Base-by-base conservation (phyloP, 2,113 vertebrate species). In the Caracal caracal region DNA sequence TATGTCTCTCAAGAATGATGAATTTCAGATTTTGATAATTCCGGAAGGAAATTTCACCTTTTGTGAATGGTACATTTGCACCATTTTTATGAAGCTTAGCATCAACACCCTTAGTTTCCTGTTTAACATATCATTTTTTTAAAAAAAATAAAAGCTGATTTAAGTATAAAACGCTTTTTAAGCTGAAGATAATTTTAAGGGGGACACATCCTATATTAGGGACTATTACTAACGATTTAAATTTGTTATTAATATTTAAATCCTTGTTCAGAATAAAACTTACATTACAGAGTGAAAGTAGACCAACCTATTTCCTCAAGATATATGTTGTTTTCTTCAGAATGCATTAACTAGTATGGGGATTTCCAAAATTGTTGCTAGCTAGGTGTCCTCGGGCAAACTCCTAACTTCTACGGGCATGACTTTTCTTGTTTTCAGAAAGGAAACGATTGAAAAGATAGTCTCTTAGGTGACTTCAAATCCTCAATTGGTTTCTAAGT, bases 131-230 rank as follows among this genome's bases (percentile, higher is more conserved):
- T 79, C 0, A 56, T 94, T 83, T 68, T 59, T 19, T 3, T n/a
- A 66, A 97, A 87, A 37, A 90, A 97, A 87, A n/a, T 63, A 90
- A 89, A 80, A 76, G n/a, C 37, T 84, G 30, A 85, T 1, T 40
- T 61, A 76, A 85, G 40, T 93, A 6, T 71, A 92, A 86, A 90
- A 86, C 71, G 37, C 6, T 15, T 93, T 78, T 76, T 6, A 66
- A 85, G 13, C 3, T 26, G 70, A 91, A 91, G 26, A 40, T 8
- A 59, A 59, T 68, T 88, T 78, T 88, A 80, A n/a, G 47, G 26
- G 11, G 26, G 3, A 2, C 12, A 85, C 11, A 93, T 78, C 94
- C 83, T 56, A 56, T 82, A 49, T 30, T 81, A 17, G 26, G 4
- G 26, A 70, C 13, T 78, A 47, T 76, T 51, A 83, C 24, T 71